phyloP scores from a whole-genome alignment of 2,888 invertebrate genomes.

The Spatulosminthurus flaviceps region DNA sequence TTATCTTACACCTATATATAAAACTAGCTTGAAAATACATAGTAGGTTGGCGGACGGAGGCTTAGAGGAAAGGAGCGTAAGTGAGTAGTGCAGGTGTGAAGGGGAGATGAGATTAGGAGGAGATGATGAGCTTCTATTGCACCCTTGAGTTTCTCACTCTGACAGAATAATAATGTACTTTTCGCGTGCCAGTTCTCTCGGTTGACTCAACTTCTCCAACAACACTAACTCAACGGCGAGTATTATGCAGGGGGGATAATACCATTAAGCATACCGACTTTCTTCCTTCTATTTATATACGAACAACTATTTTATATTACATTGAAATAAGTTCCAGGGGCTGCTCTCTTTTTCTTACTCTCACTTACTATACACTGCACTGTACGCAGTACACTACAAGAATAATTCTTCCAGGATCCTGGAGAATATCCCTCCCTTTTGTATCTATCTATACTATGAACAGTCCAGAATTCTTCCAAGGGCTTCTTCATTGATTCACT shows the following conservation, averaged over 20 bases:
- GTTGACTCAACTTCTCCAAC: slow-evolving; percentile 8
- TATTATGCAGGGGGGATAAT: not conserved
- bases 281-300: not conserved
- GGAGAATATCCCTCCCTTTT: too few relatives aligned
- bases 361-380: too few relatives aligned
- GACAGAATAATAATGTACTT: slow-evolving; percentile 52
- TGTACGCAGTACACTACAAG: too few relatives aligned
- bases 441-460: too few relatives aligned
- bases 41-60: not conserved
- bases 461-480: too few relatives aligned
- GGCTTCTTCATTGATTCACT: too few relatives aligned
- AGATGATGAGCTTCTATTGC: slow-evolving; percentile 50
- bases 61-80: slow-evolving; percentile 26
- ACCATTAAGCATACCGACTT: not conserved
- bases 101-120: slow-evolving; percentile 51
- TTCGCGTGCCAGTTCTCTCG: slow-evolving; percentile 47
- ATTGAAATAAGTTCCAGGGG: too few relatives aligned
- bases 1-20: too few relatives aligned
- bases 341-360: too few relatives aligned
- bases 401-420: too few relatives aligned
- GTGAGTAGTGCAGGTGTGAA: slow-evolving; percentile 50
- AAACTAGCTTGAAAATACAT: not conserved
- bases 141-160: slow-evolving; percentile 39
- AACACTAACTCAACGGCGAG: not conserved
- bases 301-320: not conserved